These are phyloP conservation scores for Epiblema foenella DNA, from an alignment of 2,888 invertebrate species.

Conservation along the genomic window DNA sequence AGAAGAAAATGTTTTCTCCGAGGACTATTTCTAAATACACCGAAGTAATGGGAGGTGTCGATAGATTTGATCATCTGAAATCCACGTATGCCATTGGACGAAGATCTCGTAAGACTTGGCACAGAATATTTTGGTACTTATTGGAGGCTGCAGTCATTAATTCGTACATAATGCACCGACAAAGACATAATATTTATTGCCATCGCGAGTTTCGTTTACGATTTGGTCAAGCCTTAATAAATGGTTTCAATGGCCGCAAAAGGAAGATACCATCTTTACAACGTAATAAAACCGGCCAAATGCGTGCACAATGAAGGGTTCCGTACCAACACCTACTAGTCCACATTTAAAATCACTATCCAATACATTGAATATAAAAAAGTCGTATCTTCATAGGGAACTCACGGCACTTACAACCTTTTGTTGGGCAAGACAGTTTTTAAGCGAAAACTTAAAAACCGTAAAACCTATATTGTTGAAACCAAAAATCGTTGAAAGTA, in stretches of 20 bases:
- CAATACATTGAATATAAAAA: too few relatives aligned
- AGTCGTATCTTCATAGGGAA: too few relatives aligned
- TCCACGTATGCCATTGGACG: conserved; percentile 14
- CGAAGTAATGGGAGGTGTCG: conserved; percentile 13
- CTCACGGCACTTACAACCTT: too few relatives aligned
- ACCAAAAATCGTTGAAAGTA: too few relatives aligned
- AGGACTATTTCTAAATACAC: conserved; percentile 10
- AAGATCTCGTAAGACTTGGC: conserved; percentile 12
- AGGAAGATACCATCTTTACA: conserved; percentile 4
- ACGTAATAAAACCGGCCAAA: conserved; percentile 9
- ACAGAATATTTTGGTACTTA: conserved; percentile 14
- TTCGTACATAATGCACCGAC: conserved; percentile 11
- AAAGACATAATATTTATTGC: conserved; percentile 6
- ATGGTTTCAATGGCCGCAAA: conserved; percentile 11
- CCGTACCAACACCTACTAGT: too few relatives aligned
- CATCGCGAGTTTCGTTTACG: conserved; percentile 5
- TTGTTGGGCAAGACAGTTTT: too few relatives aligned
- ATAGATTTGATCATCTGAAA: conserved; percentile 13
- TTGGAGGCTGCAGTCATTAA: conserved; percentile 11
- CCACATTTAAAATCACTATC: too few relatives aligned
- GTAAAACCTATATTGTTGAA: too few relatives aligned
- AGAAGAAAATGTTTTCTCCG: conserved; percentile 12
- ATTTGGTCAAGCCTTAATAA: conserved; percentile 15
- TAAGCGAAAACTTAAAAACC: too few relatives aligned
- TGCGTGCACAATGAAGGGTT: too few relatives aligned